Evolutionary conservation across 2,113 vertebrate species (phyloP).

Genomic region (Psephotus haematonotus): DNA sequence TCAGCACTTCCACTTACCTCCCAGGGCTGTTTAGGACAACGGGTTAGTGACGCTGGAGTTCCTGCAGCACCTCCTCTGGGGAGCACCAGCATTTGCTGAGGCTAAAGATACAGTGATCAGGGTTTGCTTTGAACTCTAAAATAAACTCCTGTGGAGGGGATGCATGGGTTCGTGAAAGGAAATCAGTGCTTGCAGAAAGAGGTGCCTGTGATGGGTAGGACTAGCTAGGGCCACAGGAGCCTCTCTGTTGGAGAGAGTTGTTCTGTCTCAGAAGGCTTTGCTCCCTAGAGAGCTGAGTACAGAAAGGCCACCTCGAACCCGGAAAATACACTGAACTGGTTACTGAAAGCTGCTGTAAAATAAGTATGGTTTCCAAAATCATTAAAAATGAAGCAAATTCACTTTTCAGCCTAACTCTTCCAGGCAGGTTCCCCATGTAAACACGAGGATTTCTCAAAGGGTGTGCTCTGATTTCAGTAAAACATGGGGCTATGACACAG

Average conservation of each 20-base stretch:
- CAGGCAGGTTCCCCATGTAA: not conserved
- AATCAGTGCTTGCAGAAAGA: not conserved
- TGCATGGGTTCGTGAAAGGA: not conserved
- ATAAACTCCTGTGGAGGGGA: rapidly evolving
- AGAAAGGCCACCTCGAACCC: not conserved
- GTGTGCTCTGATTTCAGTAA: not conserved
- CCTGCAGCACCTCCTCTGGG: not conserved
- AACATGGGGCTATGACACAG: not conserved
- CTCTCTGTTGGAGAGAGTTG: not conserved
- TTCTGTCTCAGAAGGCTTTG: not conserved
- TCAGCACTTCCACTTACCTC: not conserved
- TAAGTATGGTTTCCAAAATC: not conserved
- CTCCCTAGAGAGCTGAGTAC: not conserved
- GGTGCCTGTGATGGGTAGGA: not conserved
- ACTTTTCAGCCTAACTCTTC: not conserved
- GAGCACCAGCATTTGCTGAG: not conserved
- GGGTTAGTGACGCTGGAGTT: not conserved
- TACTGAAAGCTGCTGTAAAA: not conserved
- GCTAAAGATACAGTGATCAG: not conserved
- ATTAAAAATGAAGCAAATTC: not conserved
- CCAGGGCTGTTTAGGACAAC: not conserved
- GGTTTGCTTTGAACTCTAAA: not conserved
- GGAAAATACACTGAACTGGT: not conserved
- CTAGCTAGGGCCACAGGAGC: too few relatives aligned
- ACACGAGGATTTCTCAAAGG: not conserved